A percentile compares a stretch with the other conserved stretches of the same genome.
phyloP scores from a whole-genome alignment of 2,797 vertebrate species.

The Eleutherodactylus coqui region DNA sequence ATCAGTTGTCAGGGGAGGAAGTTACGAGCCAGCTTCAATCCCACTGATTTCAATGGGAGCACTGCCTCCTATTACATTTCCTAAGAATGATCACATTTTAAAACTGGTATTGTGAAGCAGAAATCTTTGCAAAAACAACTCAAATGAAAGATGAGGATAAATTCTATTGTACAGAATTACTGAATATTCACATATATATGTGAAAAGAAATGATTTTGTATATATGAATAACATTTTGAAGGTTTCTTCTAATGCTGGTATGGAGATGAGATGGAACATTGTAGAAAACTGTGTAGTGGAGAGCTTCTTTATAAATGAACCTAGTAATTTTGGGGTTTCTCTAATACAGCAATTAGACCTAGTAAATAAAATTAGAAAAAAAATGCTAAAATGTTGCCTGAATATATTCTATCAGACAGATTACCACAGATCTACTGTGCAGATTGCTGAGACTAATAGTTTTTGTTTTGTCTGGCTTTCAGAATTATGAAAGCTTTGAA shows the following conservation, averaged over 20 bases:
- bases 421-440: constrained; percentile 20
- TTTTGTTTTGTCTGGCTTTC: background rate
- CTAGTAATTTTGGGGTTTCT: background rate
- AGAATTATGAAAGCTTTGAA: constrained; percentile 24
- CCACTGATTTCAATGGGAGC: too few relatives aligned
- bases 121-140: too few relatives aligned
- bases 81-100: too few relatives aligned
- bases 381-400: constrained; percentile 4
- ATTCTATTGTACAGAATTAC: too few relatives aligned
- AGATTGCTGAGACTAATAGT: constrained; percentile 36
- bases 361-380: background rate
- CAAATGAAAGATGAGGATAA: too few relatives aligned
- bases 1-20: too few relatives aligned
- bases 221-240: background rate
- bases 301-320: background rate
- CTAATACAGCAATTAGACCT: background rate
- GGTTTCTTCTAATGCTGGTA: background rate
- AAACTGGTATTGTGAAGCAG: too few relatives aligned
- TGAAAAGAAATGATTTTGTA: too few relatives aligned
- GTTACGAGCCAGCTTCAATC: too few relatives aligned
- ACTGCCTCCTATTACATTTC: too few relatives aligned
- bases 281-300: background rate
- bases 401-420: constrained; percentile 18
- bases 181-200: too few relatives aligned
- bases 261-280: background rate